Evolutionary conservation across 2,797 vertebrate genomes (phyloP).

Genomic region (Lindbergichthys nudifrons): DNA sequence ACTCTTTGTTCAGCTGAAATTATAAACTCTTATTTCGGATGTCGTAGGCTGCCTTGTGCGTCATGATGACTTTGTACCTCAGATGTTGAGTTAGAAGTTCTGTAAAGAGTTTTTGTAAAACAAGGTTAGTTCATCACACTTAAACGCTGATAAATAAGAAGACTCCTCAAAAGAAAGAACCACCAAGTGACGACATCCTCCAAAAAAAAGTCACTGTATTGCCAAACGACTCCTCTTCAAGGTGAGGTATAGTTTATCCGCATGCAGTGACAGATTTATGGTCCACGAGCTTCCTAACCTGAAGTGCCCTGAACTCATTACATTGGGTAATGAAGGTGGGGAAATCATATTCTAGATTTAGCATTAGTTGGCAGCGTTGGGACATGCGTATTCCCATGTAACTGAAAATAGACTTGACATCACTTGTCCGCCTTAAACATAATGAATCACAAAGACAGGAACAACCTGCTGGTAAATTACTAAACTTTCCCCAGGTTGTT

Average conservation of each 20-base stretch:
- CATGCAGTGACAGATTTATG: constrained; percentile 35
- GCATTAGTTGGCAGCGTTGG: constrained; percentile 2
- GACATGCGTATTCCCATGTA: constrained; percentile 5
- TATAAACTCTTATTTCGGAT: constrained; percentile 77
- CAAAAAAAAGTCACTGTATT: constrained; percentile 17
- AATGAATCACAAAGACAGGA: constrained; percentile 29
- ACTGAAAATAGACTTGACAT: constrained; percentile 23
- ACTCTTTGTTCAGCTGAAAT: constrained; percentile 75
- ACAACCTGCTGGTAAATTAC: constrained; percentile 40
- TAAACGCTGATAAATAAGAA: constrained; percentile 8
- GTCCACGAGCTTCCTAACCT: constrained; percentile 5
- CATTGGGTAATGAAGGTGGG: constrained; percentile 19
- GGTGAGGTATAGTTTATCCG: neutral
- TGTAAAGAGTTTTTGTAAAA: constrained; percentile 21
- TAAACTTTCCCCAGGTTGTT: constrained; percentile 8
- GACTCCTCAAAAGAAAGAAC: neutral
- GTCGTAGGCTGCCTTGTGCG: constrained; percentile 52
- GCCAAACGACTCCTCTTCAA: constrained; percentile 27
- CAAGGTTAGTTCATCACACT: neutral
- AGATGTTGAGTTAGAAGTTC: constrained; percentile 41
- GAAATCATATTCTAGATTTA: constrained; percentile 17
- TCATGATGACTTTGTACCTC: constrained; percentile 49
- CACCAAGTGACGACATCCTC: constrained; percentile 16
- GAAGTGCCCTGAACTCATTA: constrained; percentile 28
- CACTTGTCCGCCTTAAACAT: constrained; percentile 14